A percentile compares a stretch with the other conserved stretches of the same genome.
Evolutionary conservation across 2,888 invertebrate genomes (phyloP).

Genomic region (Patella ulyssiponensis): DNA sequence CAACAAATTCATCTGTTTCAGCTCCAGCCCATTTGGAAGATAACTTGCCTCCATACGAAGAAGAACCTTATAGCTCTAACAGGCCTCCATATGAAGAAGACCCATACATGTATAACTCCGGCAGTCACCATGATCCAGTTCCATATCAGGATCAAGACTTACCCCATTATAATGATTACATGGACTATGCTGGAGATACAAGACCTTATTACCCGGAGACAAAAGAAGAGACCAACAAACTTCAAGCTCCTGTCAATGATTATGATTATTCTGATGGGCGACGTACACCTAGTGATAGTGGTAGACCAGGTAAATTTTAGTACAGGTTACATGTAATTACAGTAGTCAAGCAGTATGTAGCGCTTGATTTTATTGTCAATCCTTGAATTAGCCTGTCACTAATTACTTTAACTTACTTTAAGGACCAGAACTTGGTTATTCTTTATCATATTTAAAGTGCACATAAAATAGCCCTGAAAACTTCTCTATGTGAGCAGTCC

Average conservation of each 20-base stretch:
- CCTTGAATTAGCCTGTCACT: no score
- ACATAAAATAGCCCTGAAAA: no score
- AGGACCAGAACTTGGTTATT: no score
- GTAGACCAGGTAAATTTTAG: constrained; percentile 26
- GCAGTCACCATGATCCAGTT: constrained; percentile 35
- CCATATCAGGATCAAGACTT: constrained; percentile 32
- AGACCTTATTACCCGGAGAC: constrained; percentile 48
- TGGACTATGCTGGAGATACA: constrained; percentile 35
- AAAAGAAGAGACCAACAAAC: constrained; percentile 41
- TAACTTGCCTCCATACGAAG: constrained; percentile 41
- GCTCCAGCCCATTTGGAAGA: constrained; percentile 12
- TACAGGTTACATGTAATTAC: no score
- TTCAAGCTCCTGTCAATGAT: constrained; percentile 39
- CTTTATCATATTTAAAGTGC: no score
- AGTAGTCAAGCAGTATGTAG: no score
- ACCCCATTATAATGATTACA: constrained; percentile 31
- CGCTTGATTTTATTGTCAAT: no score
- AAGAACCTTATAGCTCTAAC: constrained; percentile 13
- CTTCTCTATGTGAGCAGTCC: no score
- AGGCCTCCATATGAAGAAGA: constrained; percentile 19
- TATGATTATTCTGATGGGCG: constrained; percentile 48
- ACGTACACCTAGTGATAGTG: constrained; percentile 49
- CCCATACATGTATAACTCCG: constrained; percentile 18
- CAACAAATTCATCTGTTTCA: neutral
- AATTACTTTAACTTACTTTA: no score